Evolutionary conservation across 2,797 vertebrate genomes (phyloP), one percentile per base, ranked within the genome.

Genomic region (Melanotaenia boesemani): DNA sequence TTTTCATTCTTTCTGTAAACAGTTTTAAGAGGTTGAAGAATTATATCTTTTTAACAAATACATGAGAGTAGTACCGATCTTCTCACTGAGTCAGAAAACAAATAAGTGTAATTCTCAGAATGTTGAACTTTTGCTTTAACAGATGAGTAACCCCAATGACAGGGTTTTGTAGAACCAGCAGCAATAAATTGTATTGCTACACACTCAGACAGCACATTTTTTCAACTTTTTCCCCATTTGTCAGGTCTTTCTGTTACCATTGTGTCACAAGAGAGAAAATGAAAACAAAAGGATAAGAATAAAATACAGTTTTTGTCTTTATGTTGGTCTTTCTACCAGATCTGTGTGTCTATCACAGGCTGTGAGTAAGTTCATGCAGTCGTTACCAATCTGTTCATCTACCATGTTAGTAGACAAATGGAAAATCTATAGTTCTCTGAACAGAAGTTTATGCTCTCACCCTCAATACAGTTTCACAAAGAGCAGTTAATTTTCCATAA

Each of bases 381-480:
- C 83, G 88, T 88, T 77, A 81, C 65, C 77, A 79, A 67, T 82
- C 70, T 77, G 62, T 78, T 86, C 83, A 91, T 88, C 81, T 77
- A 55, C 74, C 82, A 67, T 85, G 84, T 69, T 75, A 67, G 56
- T 63, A 44, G 83, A 79, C 77, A 75, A 86, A 86, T 64, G 59
- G 34, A 68, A 30, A 30, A 22, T 52, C 32, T 30, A 72, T 67
- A 46, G 48, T 78, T 80, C 55, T 78, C 63, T 57, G 36, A 58
- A 57, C 36, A 64, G 54, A 69, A 13, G 4, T 16, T n/a, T 63
- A 20, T 70, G 28, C 4, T 12, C 24, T 67, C 48, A 24, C 24
- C 28, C 55, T 77, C n/a, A 24, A 50, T 28, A 58, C 10, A 58
- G 50, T 76, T 22, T 55, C 52, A 55, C 11, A 28, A 28, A 28